phyloP scores from a whole-genome alignment of 2,888 invertebrate genomes.

The Pteria penguin region DNA sequence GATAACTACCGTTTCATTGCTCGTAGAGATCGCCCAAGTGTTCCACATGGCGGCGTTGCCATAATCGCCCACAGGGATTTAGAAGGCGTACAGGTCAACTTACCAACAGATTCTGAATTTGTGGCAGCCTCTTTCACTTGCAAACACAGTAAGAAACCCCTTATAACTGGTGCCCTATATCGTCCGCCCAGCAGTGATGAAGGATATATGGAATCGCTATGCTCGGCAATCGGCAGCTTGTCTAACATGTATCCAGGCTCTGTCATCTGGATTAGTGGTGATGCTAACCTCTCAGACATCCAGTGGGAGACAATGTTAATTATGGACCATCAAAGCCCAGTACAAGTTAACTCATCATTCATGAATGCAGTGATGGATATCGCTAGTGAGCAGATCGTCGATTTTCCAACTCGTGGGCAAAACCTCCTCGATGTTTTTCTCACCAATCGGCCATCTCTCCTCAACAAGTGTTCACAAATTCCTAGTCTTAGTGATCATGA shows the following conservation, averaged over 20 bases:
- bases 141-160: not conserved
- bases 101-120: not conserved
- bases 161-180: not conserved
- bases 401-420: conserved; percentile 2
- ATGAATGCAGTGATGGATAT: not conserved
- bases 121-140: not conserved
- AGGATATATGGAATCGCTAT: not conserved
- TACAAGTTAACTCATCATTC: not conserved
- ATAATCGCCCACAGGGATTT: not conserved
- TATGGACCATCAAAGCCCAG: not conserved
- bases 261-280: not conserved
- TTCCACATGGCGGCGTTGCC: not conserved
- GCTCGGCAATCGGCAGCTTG: not conserved
- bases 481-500: conserved; percentile 9
- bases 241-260: not conserved
- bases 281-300: conserved; percentile 1
- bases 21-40: not conserved
- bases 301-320: conserved; percentile 10
- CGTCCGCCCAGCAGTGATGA: not conserved
- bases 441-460: conserved; percentile 3
- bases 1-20: not conserved
- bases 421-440: conserved; percentile 19
- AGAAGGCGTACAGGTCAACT: not conserved
- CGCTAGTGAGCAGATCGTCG: conserved; percentile 13
- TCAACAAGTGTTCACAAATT: not conserved